A percentile compares a stretch with the other conserved stretches of the same genome.
Conservation (phyloP, 2,888 invertebrate genomes). For the Dryadula phaetusa region DNA sequence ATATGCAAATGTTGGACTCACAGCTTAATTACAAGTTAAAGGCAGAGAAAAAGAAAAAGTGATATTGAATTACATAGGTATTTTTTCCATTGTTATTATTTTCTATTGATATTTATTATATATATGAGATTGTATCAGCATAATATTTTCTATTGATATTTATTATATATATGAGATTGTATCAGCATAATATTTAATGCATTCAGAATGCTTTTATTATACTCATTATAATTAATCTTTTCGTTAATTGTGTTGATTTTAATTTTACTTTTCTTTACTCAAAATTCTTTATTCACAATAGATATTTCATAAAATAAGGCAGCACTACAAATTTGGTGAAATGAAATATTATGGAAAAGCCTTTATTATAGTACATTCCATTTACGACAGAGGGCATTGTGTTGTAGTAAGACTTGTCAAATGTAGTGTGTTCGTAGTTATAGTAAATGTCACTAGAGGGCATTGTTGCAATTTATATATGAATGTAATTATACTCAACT, state of each 20-base stretch:
- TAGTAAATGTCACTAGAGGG: slow-evolving; percentile 24
- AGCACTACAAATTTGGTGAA: slow-evolving; percentile 8
- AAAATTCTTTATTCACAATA: no score
- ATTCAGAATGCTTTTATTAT: background rate
- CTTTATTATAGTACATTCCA: slow-evolving; percentile 22
- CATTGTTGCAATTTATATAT: background rate
- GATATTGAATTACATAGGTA: slow-evolving; percentile 17
- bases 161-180: background rate
- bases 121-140: no score
- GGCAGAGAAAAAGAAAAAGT: slow-evolving; percentile 67
- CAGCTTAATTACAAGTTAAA: slow-evolving; percentile 66
- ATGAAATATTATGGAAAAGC: background rate
- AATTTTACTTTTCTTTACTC: background rate
- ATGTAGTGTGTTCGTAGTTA: slow-evolving; percentile 15
- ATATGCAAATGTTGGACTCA: slow-evolving; percentile 63
- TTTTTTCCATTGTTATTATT: background rate
- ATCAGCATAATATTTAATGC: background rate
- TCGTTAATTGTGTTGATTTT: background rate
- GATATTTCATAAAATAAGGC: background rate
- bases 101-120: background rate
- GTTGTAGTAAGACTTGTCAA: background rate
- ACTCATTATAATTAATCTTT: no score
- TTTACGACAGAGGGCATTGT: slow-evolving; percentile 37
- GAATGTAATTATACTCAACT: background rate
- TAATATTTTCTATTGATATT: background rate